Evolutionary conservation across 2,888 invertebrate genomes (phyloP).

Genomic region (Ectobius pallidus): DNA sequence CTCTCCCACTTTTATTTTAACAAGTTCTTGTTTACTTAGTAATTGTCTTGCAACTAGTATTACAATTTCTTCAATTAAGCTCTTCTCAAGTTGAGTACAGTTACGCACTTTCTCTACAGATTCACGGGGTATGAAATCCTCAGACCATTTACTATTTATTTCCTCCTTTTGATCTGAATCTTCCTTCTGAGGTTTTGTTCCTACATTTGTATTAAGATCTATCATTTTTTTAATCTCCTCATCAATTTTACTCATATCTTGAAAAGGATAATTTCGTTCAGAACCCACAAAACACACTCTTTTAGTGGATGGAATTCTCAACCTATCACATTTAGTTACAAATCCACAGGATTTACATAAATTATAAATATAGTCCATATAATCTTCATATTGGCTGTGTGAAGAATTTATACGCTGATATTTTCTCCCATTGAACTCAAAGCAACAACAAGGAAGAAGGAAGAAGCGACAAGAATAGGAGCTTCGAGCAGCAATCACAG

Average conservation of each 20-base stretch:
- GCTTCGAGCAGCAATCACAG: constrained; percentile 84
- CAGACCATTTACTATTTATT: constrained; percentile 17
- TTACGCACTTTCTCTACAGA: constrained; percentile 77
- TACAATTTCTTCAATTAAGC: constrained; percentile 68
- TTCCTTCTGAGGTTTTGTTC: background rate
- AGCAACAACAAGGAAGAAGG: constrained; percentile 93
- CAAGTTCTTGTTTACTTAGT: constrained; percentile 51
- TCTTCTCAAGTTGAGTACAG: constrained; percentile 80
- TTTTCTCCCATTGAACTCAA: constrained; percentile 86
- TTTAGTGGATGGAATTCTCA: constrained; percentile 97
- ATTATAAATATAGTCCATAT: constrained; percentile 67
- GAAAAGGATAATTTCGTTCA: constrained; percentile 56
- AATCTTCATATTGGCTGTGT: constrained; percentile 79
- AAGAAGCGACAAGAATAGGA: constrained; percentile 81
- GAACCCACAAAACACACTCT: constrained; percentile 78
- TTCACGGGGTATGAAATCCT: constrained; percentile 69
- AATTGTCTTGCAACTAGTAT: constrained; percentile 66
- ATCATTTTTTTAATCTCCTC: constrained; percentile 58
- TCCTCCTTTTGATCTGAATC: background rate
- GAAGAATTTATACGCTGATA: constrained; percentile 74
- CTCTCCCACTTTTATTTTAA: constrained; percentile 32
- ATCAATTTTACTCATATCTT: constrained; percentile 54
- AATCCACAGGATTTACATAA: constrained; percentile 77
- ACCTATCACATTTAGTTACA: constrained; percentile 73
- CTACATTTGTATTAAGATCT: constrained; percentile 42